Percentiles rank a stretch among this genome's conserved stretches.
These are phyloP conservation scores for Mechanitis mazaeus DNA, from an alignment of 2,888 invertebrate genomes.

Conservation along the genomic window DNA sequence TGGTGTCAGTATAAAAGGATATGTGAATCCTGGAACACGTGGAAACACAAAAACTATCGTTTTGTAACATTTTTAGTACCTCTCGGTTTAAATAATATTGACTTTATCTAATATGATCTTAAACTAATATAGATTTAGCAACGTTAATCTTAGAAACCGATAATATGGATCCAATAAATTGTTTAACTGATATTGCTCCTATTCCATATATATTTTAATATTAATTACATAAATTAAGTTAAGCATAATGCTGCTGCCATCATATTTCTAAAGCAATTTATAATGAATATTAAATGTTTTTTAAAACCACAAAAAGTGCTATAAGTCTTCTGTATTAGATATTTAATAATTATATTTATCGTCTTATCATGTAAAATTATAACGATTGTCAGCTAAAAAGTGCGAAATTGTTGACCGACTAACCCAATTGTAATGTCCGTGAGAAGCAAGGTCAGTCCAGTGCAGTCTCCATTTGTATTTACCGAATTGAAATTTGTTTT, in stretches of 20 bases:
- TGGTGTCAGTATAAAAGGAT: constrained; percentile 19
- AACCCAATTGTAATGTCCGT: constrained; percentile 62
- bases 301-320: no score
- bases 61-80: constrained; percentile 13
- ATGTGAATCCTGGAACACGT: constrained; percentile 18
- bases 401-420: constrained; percentile 56
- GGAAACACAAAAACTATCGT: constrained; percentile 24
- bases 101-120: not conserved
- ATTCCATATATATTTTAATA: no score
- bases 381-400: constrained; percentile 24
- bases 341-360: no score
- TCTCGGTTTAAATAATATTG: constrained; percentile 4
- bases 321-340: no score
- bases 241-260: no score
- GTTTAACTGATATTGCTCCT: no score
- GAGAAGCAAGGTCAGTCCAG: constrained; percentile 61
- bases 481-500: no score
- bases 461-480: constrained; percentile 27
- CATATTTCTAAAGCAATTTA: no score
- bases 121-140: constrained; percentile 33
- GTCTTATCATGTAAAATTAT: not conserved
- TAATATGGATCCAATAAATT: no score
- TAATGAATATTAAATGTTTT: no score
- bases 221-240: no score
- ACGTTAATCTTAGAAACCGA: not conserved